Evolutionary conservation across 92 coral and sea anemone species (phyloP).

Genomic region (Heteractis magnifica): DNA sequence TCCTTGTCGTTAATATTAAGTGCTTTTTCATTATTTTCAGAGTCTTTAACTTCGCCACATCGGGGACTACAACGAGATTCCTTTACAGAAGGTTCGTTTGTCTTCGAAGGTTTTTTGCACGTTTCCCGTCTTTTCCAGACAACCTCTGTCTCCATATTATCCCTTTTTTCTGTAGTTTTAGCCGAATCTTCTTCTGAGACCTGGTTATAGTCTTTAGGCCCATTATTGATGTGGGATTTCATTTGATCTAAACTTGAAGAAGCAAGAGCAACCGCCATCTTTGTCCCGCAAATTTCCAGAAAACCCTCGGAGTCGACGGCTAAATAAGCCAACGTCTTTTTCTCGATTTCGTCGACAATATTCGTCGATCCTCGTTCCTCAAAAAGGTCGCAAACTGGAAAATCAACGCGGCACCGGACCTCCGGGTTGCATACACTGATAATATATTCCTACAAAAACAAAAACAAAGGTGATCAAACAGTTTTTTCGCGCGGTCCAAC

Average conservation of each 20-base stretch:
- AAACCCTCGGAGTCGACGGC: constrained; percentile 34
- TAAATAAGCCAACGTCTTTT: constrained; percentile 44
- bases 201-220: constrained; percentile 11
- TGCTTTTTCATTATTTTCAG: background rate
- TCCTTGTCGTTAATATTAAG: background rate
- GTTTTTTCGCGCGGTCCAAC: background rate
- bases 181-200: constrained; percentile 7
- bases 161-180: constrained; percentile 8
- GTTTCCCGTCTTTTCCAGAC: no score
- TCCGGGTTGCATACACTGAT: constrained; percentile 66
- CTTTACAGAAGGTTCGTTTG: constrained; percentile 27
- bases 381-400: constrained; percentile 15
- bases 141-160: constrained; percentile 24
- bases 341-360: constrained; percentile 50
- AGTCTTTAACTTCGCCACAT: constrained; percentile 5
- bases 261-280: constrained; percentile 59
- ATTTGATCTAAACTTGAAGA: constrained; percentile 34
- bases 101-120: constrained; percentile 23
- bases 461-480: constrained; percentile 30
- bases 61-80: constrained; percentile 1
- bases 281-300: constrained; percentile 54
- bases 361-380: constrained; percentile 24
- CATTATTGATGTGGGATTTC: background rate
- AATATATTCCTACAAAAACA: constrained; percentile 71
- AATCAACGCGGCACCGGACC: constrained; percentile 32